Conservation (phyloP, 2,797 vertebrate genomes). For the Gadopsis bispinosus region DNA sequence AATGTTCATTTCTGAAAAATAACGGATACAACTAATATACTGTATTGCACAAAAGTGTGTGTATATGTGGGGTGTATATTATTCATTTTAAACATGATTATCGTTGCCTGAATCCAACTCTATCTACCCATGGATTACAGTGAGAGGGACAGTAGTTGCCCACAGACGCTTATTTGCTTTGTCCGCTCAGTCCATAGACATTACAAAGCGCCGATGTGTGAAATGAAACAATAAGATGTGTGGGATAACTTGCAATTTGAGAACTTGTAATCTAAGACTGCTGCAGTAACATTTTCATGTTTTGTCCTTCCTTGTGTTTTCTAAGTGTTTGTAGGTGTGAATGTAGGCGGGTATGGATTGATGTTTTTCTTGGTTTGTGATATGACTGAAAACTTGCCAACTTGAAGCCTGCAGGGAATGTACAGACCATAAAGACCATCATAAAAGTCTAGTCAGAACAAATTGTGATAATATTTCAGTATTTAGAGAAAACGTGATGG, state of each 20-base stretch:
- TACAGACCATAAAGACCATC: not conserved
- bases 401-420: not conserved
- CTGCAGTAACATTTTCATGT: not conserved
- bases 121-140: too few species aligned
- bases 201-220: too few species aligned
- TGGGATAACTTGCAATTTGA: not conserved
- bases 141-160: too few species aligned
- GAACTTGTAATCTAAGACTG: not conserved
- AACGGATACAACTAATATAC: not conserved
- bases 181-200: too few species aligned
- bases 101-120: too few species aligned
- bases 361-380: not conserved
- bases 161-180: too few species aligned
- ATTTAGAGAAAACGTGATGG: not conserved
- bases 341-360: not conserved
- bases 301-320: not conserved
- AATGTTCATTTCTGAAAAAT: not conserved
- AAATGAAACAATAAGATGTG: not conserved
- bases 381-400: not conserved
- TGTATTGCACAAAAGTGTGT: not conserved
- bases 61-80: not conserved
- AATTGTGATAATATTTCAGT: not conserved
- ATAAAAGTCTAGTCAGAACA: not conserved
- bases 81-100: too few species aligned
- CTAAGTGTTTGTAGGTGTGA: not conserved